Evolutionary conservation across 2,888 invertebrate genomes (phyloP).

Genomic region (Gastrophysa polygoni): DNA sequence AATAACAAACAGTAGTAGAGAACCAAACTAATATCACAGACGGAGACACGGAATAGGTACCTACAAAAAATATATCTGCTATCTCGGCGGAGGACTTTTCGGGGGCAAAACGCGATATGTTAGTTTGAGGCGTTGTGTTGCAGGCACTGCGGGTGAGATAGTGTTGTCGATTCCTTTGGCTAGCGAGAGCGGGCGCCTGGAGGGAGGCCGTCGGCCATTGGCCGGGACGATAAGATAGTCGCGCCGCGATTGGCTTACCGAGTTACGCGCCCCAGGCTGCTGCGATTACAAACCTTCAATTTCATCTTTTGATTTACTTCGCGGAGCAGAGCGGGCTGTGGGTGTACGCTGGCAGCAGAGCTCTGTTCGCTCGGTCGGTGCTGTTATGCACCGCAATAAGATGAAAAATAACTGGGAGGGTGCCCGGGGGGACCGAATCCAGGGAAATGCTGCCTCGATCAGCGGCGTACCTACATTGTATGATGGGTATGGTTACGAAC

Average conservation of each 20-base stretch:
- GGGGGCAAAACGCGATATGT: conserved; percentile 33
- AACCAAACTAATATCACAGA: conserved; percentile 31
- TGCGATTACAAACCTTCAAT: conserved; percentile 56
- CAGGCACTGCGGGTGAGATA: conserved; percentile 51
- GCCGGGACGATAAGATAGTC: conserved; percentile 53
- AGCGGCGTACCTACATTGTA: neutral
- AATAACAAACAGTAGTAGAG: neutral
- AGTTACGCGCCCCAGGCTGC: conserved; percentile 55
- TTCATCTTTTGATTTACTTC: conserved; percentile 57
- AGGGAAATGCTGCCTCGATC: neutral
- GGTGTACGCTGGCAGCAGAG: conserved; percentile 40
- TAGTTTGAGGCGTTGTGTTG: conserved; percentile 50
- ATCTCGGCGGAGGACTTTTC: conserved; percentile 25
- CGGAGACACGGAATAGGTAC: conserved; percentile 4
- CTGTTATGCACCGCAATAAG: conserved; percentile 36
- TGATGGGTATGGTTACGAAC: too few relatives aligned
- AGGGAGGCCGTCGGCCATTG: conserved; percentile 58
- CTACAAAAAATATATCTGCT: conserved; percentile 11
- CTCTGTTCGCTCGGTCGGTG: conserved; percentile 21
- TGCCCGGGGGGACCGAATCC: conserved; percentile 42
- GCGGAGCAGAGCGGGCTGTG: conserved; percentile 46
- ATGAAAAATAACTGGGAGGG: conserved; percentile 27
- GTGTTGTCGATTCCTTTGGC: conserved; percentile 53
- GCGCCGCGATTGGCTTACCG: conserved; percentile 57
- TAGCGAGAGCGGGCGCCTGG: conserved; percentile 53